phyloP scores from a whole-genome alignment of 2,113 vertebrate species.

The Rhinopomastus cyanomelas region DNA sequence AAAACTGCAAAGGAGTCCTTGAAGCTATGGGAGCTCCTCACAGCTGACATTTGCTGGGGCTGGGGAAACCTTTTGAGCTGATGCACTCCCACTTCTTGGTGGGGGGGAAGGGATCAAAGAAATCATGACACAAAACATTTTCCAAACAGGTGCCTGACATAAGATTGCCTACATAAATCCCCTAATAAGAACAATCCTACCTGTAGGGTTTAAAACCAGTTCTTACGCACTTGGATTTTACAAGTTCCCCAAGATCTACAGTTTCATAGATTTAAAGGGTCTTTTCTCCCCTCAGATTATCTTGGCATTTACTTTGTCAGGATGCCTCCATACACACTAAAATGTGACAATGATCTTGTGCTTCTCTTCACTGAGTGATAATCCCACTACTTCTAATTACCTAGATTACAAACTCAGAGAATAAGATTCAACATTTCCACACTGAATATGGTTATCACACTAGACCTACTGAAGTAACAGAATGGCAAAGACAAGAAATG shows the following conservation, averaged over 20 bases:
- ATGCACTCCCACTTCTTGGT: not conserved
- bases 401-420: not conserved
- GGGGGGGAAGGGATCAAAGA: not conserved
- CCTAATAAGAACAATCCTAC: not conserved
- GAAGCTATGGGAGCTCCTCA: not conserved
- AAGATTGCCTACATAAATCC: not conserved
- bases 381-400: not conserved
- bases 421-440: not conserved
- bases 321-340: not conserved
- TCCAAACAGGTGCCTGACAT: not conserved
- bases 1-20: not conserved
- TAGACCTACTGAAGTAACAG: fast-evolving
- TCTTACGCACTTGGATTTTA: not conserved
- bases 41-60: not conserved
- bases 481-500: not conserved
- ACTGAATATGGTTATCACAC: not conserved
- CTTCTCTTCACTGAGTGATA: not conserved
- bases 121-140: not conserved
- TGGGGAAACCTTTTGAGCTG: not conserved
- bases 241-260: not conserved
- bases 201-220: not conserved
- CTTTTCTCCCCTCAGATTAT: not conserved
- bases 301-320: not conserved
- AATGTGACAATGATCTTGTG: not conserved
- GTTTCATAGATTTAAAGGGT: not conserved